Base-by-base conservation (phyloP, 2,797 vertebrate species). In the Sebastes vulpes region DNA sequence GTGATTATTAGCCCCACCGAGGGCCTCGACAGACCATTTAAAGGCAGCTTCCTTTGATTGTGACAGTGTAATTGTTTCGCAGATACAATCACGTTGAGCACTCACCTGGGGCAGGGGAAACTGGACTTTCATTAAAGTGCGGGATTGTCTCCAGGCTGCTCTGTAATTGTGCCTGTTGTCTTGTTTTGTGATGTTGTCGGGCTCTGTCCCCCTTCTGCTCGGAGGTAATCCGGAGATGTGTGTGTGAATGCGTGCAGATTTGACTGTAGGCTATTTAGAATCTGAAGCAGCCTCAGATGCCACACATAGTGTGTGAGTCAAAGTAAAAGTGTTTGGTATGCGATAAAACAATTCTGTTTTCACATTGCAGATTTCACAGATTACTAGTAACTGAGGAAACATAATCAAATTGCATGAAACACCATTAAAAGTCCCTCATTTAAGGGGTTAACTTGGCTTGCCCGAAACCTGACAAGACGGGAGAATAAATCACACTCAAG, bases 41-140 rank as follows among this genome's bases (percentile, higher is more conserved):
- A 96, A 96, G 92, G 91, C 93, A 89, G 95, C 95, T 96, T 96
- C 96, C 96, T 97, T 97, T 97, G 96, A 97, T 97, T 96, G 96
- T 97, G 96, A 97, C 96, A 96, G 96, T 96, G 95, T 97, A 97
- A 97, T 97, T 97, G 96, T 96, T 96, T 92, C 89, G 86, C 94
- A 96, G 96, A 96, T 96, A 95, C 95, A 95, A 96, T 97, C 96
- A 94, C 87, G 91, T 93, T 79, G 79, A 91, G 95, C 85, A 89
- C 86, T 96, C 92, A 96, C 96, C 96, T 95, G 93, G 78, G 96
- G 96, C 95, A 93, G 93, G 92, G 95, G 95, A 96, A 96, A 95
- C 96, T 94, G 95, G 95, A 97, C 96, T 96, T 96, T 97, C 95
- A 96, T 96, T 96, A 96, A 95, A 96, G 95, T 92, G 90, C 72